Conservation (phyloP, 2,888 invertebrate species). For the Zygothrica quintamaculata region DNA sequence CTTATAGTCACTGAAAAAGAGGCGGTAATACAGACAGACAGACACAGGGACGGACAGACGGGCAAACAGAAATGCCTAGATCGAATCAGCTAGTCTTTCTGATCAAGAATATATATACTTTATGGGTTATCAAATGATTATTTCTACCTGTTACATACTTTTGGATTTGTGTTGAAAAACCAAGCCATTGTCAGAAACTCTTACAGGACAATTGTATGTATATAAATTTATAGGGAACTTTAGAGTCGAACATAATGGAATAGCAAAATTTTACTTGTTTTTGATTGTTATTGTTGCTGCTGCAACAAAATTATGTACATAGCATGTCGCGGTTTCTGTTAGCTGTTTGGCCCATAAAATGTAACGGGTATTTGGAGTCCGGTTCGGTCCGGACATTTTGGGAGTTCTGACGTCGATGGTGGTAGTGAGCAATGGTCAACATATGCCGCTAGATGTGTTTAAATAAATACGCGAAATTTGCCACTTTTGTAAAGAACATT, state of each 20-base stretch:
- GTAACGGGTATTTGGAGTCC: conserved; percentile 50
- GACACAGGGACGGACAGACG: too few relatives aligned
- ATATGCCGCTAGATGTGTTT: conserved; percentile 74
- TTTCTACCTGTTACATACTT: too few relatives aligned
- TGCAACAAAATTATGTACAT: conserved; percentile 73
- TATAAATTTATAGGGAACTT: conserved; percentile 1
- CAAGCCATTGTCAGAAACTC: not conserved
- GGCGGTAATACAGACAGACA: too few relatives aligned
- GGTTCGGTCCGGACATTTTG: conserved; percentile 48
- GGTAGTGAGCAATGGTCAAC: conserved; percentile 54
- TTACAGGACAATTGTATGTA: too few relatives aligned
- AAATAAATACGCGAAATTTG: conserved; percentile 79
- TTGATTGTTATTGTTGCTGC: conserved; percentile 32
- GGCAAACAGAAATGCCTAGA: too few relatives aligned
- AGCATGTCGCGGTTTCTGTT: conserved; percentile 47
- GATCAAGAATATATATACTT: too few relatives aligned
- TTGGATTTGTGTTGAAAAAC: too few relatives aligned
- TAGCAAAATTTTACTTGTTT: conserved; percentile 15
- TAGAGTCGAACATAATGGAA: not conserved
- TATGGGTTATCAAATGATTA: too few relatives aligned
- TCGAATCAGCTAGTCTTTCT: too few relatives aligned
- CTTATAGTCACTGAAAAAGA: too few relatives aligned
- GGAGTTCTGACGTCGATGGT: conserved; percentile 12
- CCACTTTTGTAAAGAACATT: conserved; percentile 65
- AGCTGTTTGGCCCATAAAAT: conserved; percentile 65